Evolutionary conservation across 2,888 invertebrate genomes (phyloP).

Genomic region (Machimus rusticus): DNA sequence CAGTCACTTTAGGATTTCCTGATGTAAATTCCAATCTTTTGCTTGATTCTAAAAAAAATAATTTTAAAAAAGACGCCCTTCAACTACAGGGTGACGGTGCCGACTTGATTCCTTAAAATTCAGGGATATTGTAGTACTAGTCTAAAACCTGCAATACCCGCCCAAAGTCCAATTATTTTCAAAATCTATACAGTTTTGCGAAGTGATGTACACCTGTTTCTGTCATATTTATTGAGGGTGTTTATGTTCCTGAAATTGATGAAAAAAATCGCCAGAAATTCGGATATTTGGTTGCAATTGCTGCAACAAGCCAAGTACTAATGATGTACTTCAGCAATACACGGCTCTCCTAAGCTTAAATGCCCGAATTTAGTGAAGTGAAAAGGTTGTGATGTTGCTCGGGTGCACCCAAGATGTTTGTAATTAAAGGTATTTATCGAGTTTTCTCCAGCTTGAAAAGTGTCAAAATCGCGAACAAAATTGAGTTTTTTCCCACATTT

Average conservation of each 20-base stretch:
- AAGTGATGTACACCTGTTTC: conserved; percentile 54
- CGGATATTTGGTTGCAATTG: neutral
- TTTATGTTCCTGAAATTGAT: conserved; percentile 50
- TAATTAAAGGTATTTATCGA: conserved; percentile 50
- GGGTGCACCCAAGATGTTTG: conserved; percentile 50
- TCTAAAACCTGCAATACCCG: conserved; percentile 38
- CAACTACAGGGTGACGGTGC: neutral
- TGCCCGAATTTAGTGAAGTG: neutral
- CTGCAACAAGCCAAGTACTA: neutral
- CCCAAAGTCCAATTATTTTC: conserved; percentile 3
- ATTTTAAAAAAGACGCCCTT: neutral
- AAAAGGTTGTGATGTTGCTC: conserved; percentile 40
- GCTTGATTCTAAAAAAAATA: neutral
- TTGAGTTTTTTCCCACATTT: neutral
- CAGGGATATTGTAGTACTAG: neutral
- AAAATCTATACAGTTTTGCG: conserved; percentile 41
- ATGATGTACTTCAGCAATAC: neutral
- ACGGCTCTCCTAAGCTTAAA: neutral
- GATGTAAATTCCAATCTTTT: no score
- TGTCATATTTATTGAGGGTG: conserved; percentile 54
- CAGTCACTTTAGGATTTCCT: no score
- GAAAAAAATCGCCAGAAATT: conserved; percentile 11
- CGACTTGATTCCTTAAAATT: neutral
- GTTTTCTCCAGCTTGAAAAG: neutral
- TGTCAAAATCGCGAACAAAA: neutral